phyloP scores from a whole-genome alignment of 1,140 invertebrate genomes.

The Heliconius congener region DNA sequence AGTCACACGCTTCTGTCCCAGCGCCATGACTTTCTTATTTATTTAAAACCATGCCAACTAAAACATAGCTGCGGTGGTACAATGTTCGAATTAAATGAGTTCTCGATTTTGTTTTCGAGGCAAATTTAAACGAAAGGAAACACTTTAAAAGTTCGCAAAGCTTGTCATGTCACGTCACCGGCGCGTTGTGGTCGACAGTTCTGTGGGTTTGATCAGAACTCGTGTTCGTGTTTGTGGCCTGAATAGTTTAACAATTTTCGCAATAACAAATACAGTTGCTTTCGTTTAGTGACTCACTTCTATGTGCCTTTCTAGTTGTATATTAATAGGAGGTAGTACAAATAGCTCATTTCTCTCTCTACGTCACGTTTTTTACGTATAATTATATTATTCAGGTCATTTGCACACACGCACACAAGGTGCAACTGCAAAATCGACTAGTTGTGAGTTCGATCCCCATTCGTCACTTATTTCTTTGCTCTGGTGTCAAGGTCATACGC shows the following conservation, averaged over 20 bases:
- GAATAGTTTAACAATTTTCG: slow-evolving; percentile 19
- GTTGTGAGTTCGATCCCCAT: too few relatives aligned
- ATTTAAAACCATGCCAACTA: not conserved
- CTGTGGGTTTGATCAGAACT: slow-evolving; percentile 15
- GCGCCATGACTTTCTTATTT: not conserved
- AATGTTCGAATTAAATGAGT: not conserved
- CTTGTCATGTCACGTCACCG: slow-evolving; percentile 25
- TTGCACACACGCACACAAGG: too few relatives aligned
- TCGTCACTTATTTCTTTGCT: too few relatives aligned
- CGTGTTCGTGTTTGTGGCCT: slow-evolving; percentile 21
- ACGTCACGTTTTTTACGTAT: too few relatives aligned
- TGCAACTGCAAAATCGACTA: too few relatives aligned
- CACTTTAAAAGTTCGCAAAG: slow-evolving; percentile 27
- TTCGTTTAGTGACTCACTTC: not conserved
- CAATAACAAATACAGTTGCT: not conserved
- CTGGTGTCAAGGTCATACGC: too few relatives aligned
- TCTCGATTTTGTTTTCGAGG: not conserved
- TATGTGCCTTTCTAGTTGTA: not conserved
- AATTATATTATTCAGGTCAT: too few relatives aligned
- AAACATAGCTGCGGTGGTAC: not conserved
- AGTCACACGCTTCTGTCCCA: too few relatives aligned
- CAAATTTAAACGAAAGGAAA: slow-evolving; percentile 14
- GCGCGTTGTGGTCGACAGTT: slow-evolving; percentile 17
- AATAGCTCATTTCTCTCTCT: not conserved
- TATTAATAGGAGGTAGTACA: not conserved